Percentiles rank a stretch among this genome's conserved stretches.
Evolutionary conservation across 2,888 invertebrate genomes (phyloP).

Genomic region (Imbricaverruca yamaguchii): DNA sequence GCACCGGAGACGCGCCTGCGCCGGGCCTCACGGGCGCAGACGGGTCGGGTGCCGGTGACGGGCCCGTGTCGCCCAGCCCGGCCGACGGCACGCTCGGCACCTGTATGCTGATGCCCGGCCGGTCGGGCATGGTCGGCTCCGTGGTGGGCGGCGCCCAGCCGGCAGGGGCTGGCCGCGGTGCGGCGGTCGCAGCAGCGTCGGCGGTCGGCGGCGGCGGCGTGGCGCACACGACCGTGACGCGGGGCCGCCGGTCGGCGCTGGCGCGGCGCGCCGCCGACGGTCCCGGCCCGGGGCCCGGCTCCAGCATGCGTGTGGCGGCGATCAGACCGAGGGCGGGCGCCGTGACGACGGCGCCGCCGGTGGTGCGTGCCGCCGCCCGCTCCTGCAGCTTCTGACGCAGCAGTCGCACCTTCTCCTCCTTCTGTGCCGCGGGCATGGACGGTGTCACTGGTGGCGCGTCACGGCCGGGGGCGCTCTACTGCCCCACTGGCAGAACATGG

Average conservation of each 20-base stretch:
- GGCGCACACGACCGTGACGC: constrained; percentile 25
- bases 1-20: not conserved
- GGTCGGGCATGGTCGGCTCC: not conserved
- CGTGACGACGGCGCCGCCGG: constrained; percentile 25
- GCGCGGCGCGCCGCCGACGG: constrained; percentile 27
- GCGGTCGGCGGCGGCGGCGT: constrained; percentile 28
- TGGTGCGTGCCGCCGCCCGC: constrained; percentile 51
- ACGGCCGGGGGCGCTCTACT: too few relatives aligned
- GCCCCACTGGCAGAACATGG: too few relatives aligned
- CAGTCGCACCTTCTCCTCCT: constrained; percentile 78
- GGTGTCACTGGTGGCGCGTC: too few relatives aligned
- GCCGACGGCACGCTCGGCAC: not conserved
- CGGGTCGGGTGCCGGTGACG: not conserved
- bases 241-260: constrained; percentile 27
- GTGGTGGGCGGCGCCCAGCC: not conserved
- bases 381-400: constrained; percentile 73
- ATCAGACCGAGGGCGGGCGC: constrained; percentile 27
- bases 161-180: not conserved
- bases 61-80: not conserved
- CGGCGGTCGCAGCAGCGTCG: constrained; percentile 20
- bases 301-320: constrained; percentile 29
- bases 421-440: constrained; percentile 48
- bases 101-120: not conserved
- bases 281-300: constrained; percentile 26
- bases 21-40: not conserved